Evolutionary conservation across 2,797 vertebrate species (phyloP), one percentile per base, ranked within the genome.

Genomic region (Enteromius fasciolatus): DNA sequence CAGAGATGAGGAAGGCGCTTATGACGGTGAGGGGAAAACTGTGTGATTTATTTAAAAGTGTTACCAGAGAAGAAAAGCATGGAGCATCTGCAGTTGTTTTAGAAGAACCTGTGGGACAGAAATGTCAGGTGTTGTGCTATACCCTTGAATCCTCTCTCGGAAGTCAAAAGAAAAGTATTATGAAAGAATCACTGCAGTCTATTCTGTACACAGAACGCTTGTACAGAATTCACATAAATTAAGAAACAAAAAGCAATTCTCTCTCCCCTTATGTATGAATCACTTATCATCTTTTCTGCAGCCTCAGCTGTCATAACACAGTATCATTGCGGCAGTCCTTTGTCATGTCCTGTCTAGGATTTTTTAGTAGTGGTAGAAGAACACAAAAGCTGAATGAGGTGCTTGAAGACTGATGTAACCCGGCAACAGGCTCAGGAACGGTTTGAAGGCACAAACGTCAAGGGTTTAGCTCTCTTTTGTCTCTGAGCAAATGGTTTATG

Each of bases 1-100:
- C 91, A 96, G 96, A 89, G 97, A 99, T 17, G 97, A 99, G 2
- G 98, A 98, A 14, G 78, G 84, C 0, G 87, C 88, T 17, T 93
- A 92, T 83, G 95, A 96, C 84, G 96, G 96, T 97, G 94, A 72
- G 95, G 93, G 83, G 73, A 87, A 52, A 41, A 67, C 0, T 52
- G 23, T 52, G 54, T n/a, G 3, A 70, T 23, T 80, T 81, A 25
- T 36, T n/a, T 61, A 1, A 52, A 86, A 57, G 68, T 70, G 31
- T 11, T 2, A 41, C 28, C 54, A 39, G 52, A 48, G 3, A 18
- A 18, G 3, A 70, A 23, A 17, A 39, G 31, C 12, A 39, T 25
- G 50, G 31, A 15, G 7, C 50, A 10, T 39, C 50, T 57, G 33
- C 52, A 39, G 0, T 67, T 36, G 4, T 67, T 20, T 36, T 20